phyloP scores from a whole-genome alignment of 1,140 invertebrate genomes.

The Sycophila sp. region DNA sequence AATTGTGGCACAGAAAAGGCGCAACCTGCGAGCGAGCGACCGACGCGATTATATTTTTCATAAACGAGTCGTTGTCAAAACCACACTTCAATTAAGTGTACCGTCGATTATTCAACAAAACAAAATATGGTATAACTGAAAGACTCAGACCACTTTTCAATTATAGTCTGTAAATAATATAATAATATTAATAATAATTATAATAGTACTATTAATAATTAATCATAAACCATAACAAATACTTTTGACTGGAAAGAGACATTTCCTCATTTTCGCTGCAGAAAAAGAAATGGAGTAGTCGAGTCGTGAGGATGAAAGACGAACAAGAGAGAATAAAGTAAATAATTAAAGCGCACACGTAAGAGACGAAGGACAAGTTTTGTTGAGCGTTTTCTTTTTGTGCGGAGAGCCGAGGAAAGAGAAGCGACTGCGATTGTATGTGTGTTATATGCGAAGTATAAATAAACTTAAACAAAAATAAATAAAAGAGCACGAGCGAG shows the following conservation, averaged over 20 bases:
- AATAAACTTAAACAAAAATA: slow-evolving; percentile 25
- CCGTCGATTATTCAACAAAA: slow-evolving; percentile 4
- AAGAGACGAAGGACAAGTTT: not conserved
- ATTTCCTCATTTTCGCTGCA: slow-evolving; percentile 1
- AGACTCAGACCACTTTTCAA: slow-evolving; percentile 36
- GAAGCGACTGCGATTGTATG: slow-evolving; percentile 3
- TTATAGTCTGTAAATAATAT: slow-evolving; percentile 36
- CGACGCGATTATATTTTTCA: slow-evolving; percentile 40
- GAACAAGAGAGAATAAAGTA: not conserved
- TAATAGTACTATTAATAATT: slow-evolving; percentile 18
- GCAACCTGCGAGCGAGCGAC: not conserved
- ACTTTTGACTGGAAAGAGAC: not conserved
- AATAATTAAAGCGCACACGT: not conserved
- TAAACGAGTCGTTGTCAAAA: slow-evolving; percentile 27
- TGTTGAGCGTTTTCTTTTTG: slow-evolving; percentile 19
- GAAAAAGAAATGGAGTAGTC: slow-evolving; percentile 6
- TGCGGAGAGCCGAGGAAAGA: not conserved
- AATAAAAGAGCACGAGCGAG: slow-evolving; percentile 14
- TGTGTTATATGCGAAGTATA: slow-evolving; percentile 26
- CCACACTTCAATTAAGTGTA: slow-evolving; percentile 7
- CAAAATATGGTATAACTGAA: not conserved
- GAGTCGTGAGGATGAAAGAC: too few species aligned
- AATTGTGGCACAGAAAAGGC: slow-evolving; percentile 3
- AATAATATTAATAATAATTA: slow-evolving; percentile 22
- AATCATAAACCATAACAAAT: slow-evolving; percentile 5